A percentile compares a stretch with the other conserved stretches of the same genome.
phyloP scores from a whole-genome alignment of 2,113 vertebrate species.

The Vulpes ferrilata region DNA sequence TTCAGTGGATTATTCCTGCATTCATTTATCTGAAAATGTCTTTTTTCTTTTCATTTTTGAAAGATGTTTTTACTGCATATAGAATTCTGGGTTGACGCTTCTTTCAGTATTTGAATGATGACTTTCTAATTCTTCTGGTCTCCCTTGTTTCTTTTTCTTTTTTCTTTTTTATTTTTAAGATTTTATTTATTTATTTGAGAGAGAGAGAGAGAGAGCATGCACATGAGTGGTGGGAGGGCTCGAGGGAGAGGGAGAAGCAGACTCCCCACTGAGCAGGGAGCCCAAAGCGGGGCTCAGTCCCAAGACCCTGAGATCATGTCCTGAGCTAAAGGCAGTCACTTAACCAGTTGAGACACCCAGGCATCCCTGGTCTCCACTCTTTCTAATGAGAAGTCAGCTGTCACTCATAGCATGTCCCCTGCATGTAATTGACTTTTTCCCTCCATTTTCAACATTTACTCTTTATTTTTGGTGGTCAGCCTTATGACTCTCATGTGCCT shows the following conservation, averaged over 20 bases:
- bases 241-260: neutral
- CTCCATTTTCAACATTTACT: neutral
- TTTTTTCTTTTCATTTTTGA: slow-evolving; percentile 18
- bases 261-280: neutral
- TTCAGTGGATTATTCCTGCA: neutral
- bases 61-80: neutral
- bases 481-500: neutral
- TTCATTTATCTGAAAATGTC: neutral
- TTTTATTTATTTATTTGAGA: no score
- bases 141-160: neutral
- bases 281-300: no score
- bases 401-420: neutral
- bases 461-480: neutral
- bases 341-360: neutral
- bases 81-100: neutral
- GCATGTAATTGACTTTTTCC: neutral
- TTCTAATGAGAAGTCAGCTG: neutral
- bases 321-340: neutral
- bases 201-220: neutral
- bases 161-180: no score
- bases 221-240: neutral
- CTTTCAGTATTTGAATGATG: neutral
- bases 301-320: neutral
- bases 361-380: neutral
- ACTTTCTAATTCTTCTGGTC: neutral